Conservation (phyloP, 2,113 vertebrate genomes). For the Saccopteryx leptura region DNA sequence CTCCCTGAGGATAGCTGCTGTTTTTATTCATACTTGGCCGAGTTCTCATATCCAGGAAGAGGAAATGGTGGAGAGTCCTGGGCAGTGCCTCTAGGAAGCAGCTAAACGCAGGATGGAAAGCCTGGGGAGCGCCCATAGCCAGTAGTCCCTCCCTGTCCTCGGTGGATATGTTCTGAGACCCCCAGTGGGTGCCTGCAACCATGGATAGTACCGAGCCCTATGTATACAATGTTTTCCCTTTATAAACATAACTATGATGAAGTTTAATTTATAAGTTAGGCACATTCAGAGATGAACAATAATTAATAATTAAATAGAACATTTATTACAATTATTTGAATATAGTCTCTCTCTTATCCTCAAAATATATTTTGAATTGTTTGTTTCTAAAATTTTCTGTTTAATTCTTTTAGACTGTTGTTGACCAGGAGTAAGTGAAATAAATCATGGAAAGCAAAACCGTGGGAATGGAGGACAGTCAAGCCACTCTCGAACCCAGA, state of each 20-base stretch:
- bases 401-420: not conserved
- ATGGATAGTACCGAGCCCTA: not conserved
- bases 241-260: too few relatives aligned
- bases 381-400: not conserved
- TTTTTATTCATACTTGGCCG: not conserved
- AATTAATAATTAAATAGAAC: not conserved
- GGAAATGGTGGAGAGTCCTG: not conserved
- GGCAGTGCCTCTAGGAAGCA: not conserved
- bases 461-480: not conserved
- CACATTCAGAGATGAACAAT: not conserved
- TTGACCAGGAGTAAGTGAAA: not conserved
- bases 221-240: not conserved
- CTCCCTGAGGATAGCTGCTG: not conserved
- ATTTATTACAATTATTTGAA: not conserved
- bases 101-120: not conserved
- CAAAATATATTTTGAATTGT: not conserved
- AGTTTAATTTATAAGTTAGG: not conserved
- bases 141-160: not conserved
- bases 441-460: not conserved
- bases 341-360: not conserved
- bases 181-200: not conserved
- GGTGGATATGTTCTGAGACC: not conserved
- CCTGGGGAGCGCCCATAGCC: not conserved
- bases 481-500: not conserved
- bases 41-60: not conserved